These are phyloP conservation scores for Mellivora capensis DNA, from an alignment of 2,113 vertebrate genomes.

Conservation along the genomic window DNA sequence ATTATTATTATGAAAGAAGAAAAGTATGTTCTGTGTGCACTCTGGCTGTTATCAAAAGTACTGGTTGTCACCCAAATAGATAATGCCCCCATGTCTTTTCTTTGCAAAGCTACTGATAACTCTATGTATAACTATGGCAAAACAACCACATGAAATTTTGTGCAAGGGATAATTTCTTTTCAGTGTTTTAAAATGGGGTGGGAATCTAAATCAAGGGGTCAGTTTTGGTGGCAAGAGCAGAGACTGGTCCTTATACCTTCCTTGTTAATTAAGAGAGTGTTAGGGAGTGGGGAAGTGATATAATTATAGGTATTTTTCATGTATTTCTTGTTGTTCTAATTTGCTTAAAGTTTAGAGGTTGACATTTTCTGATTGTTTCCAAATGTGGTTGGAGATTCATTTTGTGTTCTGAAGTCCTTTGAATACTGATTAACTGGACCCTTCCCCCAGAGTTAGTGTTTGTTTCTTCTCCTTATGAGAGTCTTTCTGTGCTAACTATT, in stretches of 20 bases:
- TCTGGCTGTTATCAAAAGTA: not conserved
- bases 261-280: not conserved
- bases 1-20: not conserved
- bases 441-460: not conserved
- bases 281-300: not conserved
- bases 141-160: not conserved
- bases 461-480: not conserved
- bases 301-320: not conserved
- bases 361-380: not conserved
- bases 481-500: not conserved
- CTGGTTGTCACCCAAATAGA: constrained; percentile 22
- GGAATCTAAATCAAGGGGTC: not conserved
- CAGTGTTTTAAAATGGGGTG: not conserved
- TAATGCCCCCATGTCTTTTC: not conserved
- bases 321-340: not conserved
- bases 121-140: not conserved
- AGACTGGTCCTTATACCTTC: not conserved
- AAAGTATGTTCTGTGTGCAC: not conserved
- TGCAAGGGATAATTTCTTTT: not conserved
- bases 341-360: not conserved
- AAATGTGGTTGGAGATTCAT: not conserved
- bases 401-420: not conserved
- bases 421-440: not conserved
- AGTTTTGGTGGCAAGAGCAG: not conserved
- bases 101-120: constrained; percentile 39